A percentile compares a stretch with the other conserved stretches of the same genome.
phyloP scores from a whole-genome alignment of 2,888 invertebrate species.

The Eustalomyia histrio region DNA sequence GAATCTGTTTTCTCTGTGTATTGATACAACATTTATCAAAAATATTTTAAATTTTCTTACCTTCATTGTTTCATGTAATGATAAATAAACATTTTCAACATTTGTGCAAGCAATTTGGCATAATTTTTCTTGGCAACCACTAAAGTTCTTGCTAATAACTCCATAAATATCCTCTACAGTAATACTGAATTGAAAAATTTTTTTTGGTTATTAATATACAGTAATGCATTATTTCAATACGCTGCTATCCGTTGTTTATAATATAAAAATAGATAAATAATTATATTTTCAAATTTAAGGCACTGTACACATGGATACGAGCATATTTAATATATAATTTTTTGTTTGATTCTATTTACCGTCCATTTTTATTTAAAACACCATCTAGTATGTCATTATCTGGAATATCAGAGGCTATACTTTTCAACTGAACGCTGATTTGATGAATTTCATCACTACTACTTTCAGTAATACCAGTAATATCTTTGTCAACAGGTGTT shows the following conservation, averaged over 20 bases:
- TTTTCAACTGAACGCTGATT: not conserved
- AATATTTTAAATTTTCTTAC: slow-evolving; percentile 62
- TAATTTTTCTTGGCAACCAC: slow-evolving; percentile 56
- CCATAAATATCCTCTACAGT: not conserved
- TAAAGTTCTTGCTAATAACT: not conserved
- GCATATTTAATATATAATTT: no score
- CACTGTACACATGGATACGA: no score
- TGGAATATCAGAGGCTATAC: not conserved
- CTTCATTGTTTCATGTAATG: slow-evolving; percentile 45
- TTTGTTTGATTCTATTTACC: not conserved
- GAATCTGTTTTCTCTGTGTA: no score
- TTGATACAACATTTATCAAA: no score
- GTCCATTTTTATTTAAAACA: not conserved
- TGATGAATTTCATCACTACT: not conserved
- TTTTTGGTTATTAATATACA: not conserved
- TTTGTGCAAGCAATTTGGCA: slow-evolving; percentile 65
- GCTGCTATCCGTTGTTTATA: no score
- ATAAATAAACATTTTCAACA: slow-evolving; percentile 48
- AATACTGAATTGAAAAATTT: not conserved
- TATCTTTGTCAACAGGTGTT: not conserved
- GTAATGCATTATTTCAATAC: not conserved
- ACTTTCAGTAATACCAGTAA: not conserved
- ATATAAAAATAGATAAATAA: no score
- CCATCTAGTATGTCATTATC: not conserved
- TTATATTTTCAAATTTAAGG: no score